Conservation (phyloP, 2,113 vertebrate species). For the Dolichotis patagonum region DNA sequence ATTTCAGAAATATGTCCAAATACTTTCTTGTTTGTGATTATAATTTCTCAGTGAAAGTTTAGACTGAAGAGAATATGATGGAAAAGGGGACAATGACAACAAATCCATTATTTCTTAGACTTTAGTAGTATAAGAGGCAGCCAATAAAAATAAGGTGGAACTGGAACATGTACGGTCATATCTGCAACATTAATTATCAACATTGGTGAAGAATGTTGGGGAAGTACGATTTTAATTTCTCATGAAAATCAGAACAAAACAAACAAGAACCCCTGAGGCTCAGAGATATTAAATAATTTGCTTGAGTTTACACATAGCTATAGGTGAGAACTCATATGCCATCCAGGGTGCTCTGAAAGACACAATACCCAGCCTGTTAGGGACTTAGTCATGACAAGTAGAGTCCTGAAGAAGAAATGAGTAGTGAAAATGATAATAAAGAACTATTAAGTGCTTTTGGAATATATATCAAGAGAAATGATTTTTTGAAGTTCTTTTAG, state of each 20-base stretch:
- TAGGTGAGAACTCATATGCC: background rate
- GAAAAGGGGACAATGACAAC: background rate
- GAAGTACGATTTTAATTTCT: constrained; percentile 59
- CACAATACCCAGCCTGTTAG: background rate
- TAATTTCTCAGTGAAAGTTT: constrained; percentile 22
- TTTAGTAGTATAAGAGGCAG: background rate
- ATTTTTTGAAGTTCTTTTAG: background rate
- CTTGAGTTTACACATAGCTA: constrained; percentile 11
- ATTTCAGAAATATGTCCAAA: constrained; percentile 17
- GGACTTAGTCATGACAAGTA: background rate
- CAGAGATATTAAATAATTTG: constrained; percentile 16
- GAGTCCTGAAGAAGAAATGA: constrained; percentile 5
- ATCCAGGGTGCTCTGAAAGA: background rate
- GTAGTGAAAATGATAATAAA: background rate
- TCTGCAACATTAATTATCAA: background rate
- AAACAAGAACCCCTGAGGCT: constrained; percentile 9
- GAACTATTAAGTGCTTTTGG: background rate
- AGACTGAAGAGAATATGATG: constrained; percentile 4
- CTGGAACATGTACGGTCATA: background rate
- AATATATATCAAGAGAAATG: background rate
- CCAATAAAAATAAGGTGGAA: constrained; percentile 28
- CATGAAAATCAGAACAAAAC: background rate
- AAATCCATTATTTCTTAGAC: constrained; percentile 8
- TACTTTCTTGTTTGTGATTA: background rate
- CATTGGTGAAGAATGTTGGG: constrained; percentile 2